Evolutionary conservation across 2,797 vertebrate genomes (phyloP).

Genomic region (Anguilla pacifica): DNA sequence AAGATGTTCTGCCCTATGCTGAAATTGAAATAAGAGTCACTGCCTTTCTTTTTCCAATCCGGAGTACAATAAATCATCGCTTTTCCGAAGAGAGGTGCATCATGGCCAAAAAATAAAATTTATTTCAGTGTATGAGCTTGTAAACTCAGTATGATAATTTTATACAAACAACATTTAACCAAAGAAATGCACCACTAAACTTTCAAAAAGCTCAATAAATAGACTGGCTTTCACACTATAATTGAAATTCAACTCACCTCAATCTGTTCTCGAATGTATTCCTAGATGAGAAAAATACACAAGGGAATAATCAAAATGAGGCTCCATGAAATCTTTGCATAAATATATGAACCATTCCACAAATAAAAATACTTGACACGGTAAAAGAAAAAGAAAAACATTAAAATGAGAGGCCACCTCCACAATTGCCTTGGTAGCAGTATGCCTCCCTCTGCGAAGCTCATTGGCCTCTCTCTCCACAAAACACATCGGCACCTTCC

Average conservation of each 20-base stretch:
- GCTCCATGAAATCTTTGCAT: background rate
- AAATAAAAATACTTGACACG: constrained; percentile 8
- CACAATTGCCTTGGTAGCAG: constrained; percentile 81
- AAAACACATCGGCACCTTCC: constrained; percentile 88
- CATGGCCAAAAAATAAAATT: constrained; percentile 15
- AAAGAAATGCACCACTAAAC: background rate
- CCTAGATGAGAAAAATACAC: constrained; percentile 72
- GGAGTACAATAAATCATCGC: background rate
- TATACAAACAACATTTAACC: constrained; percentile 7
- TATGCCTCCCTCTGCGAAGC: constrained; percentile 80
- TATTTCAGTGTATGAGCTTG: background rate
- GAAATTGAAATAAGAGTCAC: background rate
- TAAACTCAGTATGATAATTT: background rate
- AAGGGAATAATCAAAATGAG: background rate
- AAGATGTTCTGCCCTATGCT: background rate
- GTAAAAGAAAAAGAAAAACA: background rate
- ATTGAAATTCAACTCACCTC: constrained; percentile 74
- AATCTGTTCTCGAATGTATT: constrained; percentile 88
- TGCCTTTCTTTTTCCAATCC: background rate
- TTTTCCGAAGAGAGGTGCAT: background rate
- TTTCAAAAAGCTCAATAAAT: background rate
- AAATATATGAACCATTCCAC: background rate
- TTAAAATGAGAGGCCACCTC: constrained; percentile 70
- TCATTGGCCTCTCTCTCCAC: constrained; percentile 90
- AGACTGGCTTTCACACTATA: background rate